A percentile compares a stretch with the other conserved stretches of the same genome.
These are phyloP conservation scores for Brachypalpus laphriformis DNA, from an alignment of 2,888 invertebrate species.

Conservation along the genomic window DNA sequence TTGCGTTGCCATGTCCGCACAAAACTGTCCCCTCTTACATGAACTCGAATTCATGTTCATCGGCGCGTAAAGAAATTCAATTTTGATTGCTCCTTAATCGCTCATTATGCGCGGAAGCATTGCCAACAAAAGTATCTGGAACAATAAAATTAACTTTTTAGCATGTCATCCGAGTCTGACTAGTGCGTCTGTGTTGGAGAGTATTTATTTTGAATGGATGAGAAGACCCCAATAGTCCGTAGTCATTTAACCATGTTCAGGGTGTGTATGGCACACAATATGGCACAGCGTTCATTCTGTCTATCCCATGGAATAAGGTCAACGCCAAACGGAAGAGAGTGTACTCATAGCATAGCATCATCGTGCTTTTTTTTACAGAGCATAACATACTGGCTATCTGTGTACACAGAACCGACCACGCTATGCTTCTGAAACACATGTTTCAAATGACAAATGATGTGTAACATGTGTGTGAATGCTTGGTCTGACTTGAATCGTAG, in stretches of 20 bases:
- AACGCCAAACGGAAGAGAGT: conserved; percentile 46
- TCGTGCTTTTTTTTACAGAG: background rate
- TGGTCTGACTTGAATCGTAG: conserved; percentile 12
- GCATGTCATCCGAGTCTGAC: conserved; percentile 7
- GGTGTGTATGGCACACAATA: conserved; percentile 40
- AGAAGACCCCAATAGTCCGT: conserved; percentile 4
- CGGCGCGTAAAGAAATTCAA: conserved; percentile 63
- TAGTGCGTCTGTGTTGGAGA: background rate
- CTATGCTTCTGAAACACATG: conserved; percentile 61
- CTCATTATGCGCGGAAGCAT: conserved; percentile 59
- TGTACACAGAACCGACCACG: conserved; percentile 6
- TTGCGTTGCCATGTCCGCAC: background rate
- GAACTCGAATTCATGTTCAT: conserved; percentile 22
- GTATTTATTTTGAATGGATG: conserved; percentile 6
- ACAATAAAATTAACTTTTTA: conserved; percentile 53
- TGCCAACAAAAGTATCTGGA: conserved; percentile 44
- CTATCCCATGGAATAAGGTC: conserved; percentile 55
- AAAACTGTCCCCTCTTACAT: conserved; percentile 1
- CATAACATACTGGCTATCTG: background rate
- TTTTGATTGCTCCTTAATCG: conserved; percentile 68
- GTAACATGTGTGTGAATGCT: conserved; percentile 61
- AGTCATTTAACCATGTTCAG: conserved; percentile 33
- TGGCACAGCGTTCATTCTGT: background rate
- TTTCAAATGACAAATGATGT: conserved; percentile 72
- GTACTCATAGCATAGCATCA: background rate